These are phyloP conservation scores for Cremastinae sp. DNA, from an alignment of 2,888 invertebrate species.

Conservation along the genomic window DNA sequence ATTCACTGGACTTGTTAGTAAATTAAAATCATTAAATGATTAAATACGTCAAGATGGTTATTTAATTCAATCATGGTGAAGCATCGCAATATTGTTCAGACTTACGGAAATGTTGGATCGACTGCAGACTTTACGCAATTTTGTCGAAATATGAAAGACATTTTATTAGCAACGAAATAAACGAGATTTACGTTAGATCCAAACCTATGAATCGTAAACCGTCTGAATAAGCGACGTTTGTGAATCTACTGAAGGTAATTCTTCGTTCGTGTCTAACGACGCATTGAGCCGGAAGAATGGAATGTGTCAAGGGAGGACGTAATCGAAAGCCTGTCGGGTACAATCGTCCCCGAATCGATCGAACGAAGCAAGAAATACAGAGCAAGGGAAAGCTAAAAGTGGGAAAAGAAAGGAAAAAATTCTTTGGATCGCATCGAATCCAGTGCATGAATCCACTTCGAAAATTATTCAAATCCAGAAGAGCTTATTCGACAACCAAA, in stretches of 20 bases:
- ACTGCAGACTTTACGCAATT: too few relatives aligned
- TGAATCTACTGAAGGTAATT: constrained; percentile 38
- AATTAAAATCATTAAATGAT: too few relatives aligned
- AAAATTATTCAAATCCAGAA: constrained; percentile 64
- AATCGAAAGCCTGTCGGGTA: constrained; percentile 39
- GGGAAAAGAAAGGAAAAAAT: not conserved
- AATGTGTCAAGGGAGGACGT: constrained; percentile 11
- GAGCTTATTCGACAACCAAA: constrained; percentile 54
- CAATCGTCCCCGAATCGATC: constrained; percentile 43
- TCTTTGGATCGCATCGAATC: constrained; percentile 40
- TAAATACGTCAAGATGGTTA: too few relatives aligned
- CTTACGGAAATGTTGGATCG: too few relatives aligned
- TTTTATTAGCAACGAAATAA: too few relatives aligned
- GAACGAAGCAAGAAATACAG: constrained; percentile 1
- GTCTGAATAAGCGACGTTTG: constrained; percentile 21
- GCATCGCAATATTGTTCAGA: too few relatives aligned
- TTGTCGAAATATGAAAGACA: too few relatives aligned
- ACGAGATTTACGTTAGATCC: not conserved
- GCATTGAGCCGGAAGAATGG: constrained; percentile 35
- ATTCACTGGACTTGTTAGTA: too few relatives aligned
- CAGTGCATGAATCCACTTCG: constrained; percentile 50
- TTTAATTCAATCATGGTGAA: too few relatives aligned
- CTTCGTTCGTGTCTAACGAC: constrained; percentile 17
- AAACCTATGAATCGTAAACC: constrained; percentile 7
- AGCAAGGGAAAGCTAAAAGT: not conserved